Conservation (phyloP, 2,113 vertebrate species). For the Mesocricetus auratus region DNA sequence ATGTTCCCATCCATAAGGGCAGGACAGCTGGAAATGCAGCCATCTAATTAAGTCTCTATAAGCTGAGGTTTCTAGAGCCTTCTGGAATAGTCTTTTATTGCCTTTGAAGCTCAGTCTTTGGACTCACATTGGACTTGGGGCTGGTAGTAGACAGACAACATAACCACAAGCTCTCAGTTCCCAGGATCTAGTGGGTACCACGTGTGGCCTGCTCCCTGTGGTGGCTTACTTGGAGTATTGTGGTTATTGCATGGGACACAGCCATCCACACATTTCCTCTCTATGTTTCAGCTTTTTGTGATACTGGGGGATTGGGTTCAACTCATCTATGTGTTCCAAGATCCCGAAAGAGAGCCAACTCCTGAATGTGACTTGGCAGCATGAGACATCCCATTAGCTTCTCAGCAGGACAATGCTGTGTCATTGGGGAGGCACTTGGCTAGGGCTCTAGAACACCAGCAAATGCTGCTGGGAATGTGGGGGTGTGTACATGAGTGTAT, state of each 20-base stretch:
- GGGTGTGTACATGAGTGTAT: neutral
- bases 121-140: neutral
- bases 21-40: neutral
- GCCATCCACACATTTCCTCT: neutral
- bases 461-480: neutral
- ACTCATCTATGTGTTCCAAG: neutral
- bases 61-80: neutral
- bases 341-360: neutral
- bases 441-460: neutral
- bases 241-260: accelerated
- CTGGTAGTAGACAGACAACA: neutral
- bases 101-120: neutral
- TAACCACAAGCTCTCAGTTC: neutral
- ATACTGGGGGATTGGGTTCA: neutral
- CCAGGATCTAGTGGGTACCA: neutral
- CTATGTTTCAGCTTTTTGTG: neutral
- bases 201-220: neutral
- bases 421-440: neutral
- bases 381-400: neutral
- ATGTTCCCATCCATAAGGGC: neutral
- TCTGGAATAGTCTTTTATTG: neutral
- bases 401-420: neutral
- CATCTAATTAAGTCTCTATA: neutral
- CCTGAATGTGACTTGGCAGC: neutral
- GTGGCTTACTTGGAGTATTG: accelerated